Evolutionary conservation across 2,113 vertebrate genomes (phyloP).

Genomic region (Apaloderma vittatum): DNA sequence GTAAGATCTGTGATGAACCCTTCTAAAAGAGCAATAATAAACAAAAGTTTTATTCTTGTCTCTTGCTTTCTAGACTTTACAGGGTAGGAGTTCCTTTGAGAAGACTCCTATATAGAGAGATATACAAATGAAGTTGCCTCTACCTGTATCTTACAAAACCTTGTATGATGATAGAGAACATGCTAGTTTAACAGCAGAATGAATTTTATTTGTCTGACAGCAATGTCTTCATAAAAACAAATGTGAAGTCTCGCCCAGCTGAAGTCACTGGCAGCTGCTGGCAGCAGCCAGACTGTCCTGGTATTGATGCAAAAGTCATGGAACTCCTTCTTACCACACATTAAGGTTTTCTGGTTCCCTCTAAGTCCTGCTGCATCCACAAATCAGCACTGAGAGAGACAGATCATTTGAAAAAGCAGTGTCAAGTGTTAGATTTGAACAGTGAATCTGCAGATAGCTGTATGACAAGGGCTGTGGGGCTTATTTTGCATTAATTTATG

Average conservation of each 20-base stretch:
- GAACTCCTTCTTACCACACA: neutral
- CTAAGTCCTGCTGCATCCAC: rapidly evolving
- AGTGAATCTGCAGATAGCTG: neutral
- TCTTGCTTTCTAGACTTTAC: neutral
- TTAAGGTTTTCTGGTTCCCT: neutral
- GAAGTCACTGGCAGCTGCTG: neutral
- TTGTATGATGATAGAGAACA: neutral
- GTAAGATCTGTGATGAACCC: neutral
- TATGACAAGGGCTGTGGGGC: neutral
- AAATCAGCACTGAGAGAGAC: neutral
- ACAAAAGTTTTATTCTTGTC: neutral
- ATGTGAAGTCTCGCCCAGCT: neutral
- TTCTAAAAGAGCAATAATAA: neutral
- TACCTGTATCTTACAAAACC: neutral
- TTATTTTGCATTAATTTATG: neutral
- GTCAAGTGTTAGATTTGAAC: neutral
- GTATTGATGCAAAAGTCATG: rapidly evolving
- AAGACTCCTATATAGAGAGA: neutral
- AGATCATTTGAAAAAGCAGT: neutral
- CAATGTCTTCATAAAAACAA: neutral
- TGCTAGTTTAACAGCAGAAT: neutral
- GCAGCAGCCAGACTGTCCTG: neutral
- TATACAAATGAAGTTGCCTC: neutral
- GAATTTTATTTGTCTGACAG: neutral
- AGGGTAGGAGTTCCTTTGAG: neutral